These are phyloP conservation scores for Pemphigus obesinymphae DNA, from an alignment of 1,140 invertebrate genomes.

Conservation along the genomic window DNA sequence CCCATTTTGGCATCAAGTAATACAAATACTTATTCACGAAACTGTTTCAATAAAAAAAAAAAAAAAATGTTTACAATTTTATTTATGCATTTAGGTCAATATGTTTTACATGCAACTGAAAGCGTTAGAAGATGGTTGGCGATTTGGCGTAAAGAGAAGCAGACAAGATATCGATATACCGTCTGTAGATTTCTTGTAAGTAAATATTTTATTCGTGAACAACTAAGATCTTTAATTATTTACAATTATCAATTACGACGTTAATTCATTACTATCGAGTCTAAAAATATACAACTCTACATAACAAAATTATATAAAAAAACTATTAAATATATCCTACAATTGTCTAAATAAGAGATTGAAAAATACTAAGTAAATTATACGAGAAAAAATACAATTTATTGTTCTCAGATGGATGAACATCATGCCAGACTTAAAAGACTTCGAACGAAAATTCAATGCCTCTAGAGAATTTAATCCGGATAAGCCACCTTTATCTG, in stretches of 20 bases:
- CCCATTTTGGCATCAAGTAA: slow-evolving; percentile 78
- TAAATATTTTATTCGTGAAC: not conserved
- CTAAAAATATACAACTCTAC: no score
- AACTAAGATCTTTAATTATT: not conserved
- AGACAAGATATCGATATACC: slow-evolving; percentile 56
- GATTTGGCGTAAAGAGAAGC: slow-evolving; percentile 60
- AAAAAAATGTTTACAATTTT: not conserved
- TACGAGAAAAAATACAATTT: not conserved
- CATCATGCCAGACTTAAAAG: slow-evolving; percentile 70
- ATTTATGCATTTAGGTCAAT: slow-evolving; percentile 55
- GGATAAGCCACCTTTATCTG: slow-evolving; percentile 50
- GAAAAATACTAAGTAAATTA: not conserved
- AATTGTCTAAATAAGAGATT: not conserved
- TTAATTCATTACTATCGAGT: no score
- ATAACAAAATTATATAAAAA: no score
- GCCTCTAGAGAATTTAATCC: slow-evolving; percentile 46
- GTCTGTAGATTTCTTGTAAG: slow-evolving; percentile 60
- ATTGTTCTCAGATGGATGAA: slow-evolving; percentile 58
- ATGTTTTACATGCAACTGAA: slow-evolving; percentile 67
- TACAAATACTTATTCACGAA: not conserved
- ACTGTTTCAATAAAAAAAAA: not conserved
- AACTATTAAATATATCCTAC: not conserved
- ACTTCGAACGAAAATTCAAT: slow-evolving; percentile 57
- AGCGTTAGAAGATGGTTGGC: slow-evolving; percentile 65
- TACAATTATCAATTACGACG: not conserved